phyloP scores from a whole-genome alignment of 2,113 vertebrate genomes.

The Actinemys pallida region DNA sequence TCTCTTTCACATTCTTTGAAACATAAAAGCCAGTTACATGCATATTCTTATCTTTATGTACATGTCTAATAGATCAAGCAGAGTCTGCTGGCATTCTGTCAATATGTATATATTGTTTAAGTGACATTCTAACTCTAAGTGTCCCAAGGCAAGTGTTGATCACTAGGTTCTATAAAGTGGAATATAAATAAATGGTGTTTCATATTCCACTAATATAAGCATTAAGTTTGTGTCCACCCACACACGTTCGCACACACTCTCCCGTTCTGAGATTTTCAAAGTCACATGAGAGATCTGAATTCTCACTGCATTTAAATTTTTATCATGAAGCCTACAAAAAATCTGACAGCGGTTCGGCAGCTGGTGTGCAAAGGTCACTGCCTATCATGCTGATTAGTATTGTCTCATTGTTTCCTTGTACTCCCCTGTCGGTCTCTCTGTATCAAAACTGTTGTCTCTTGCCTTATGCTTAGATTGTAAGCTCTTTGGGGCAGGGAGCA shows the following conservation, averaged over 20 bases:
- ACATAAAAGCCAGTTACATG: rapidly evolving
- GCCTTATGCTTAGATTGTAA: too few species aligned
- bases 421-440: too few species aligned
- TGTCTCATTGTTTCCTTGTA: too few species aligned
- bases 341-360: neutral
- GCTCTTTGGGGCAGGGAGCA: too few species aligned
- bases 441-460: too few species aligned
- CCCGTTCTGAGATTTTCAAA: neutral
- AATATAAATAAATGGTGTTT: rapidly evolving
- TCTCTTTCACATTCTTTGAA: neutral
- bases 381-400: too few species aligned
- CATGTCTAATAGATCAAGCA: rapidly evolving
- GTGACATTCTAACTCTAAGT: neutral
- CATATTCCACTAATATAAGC: rapidly evolving
- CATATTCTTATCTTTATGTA: neutral
- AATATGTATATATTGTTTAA: rapidly evolving
- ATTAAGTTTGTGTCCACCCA: rapidly evolving
- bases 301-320: neutral
- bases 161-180: rapidly evolving
- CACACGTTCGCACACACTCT: rapidly evolving
- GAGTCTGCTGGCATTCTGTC: rapidly evolving
- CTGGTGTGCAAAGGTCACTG: too few species aligned
- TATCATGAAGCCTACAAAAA: neutral
- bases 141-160: neutral
- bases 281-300: neutral